A percentile compares a stretch with the other conserved stretches of the same genome.
Evolutionary conservation across 2,113 vertebrate species (phyloP).

Genomic region (Plecturocebus donacophilus): DNA sequence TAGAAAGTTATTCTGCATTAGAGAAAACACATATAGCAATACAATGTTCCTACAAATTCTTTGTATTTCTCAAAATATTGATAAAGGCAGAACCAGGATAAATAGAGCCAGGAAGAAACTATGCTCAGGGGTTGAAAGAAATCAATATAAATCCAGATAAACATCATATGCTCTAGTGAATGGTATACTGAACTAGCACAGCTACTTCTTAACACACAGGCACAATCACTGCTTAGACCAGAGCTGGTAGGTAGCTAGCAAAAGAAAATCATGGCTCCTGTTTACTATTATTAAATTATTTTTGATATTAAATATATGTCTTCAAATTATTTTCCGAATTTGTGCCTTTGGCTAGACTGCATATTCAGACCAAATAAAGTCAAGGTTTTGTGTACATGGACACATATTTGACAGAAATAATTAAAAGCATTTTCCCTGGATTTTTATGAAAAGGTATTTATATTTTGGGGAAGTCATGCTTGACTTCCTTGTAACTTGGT

Average conservation of each 20-base stretch:
- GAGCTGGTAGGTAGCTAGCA: not conserved
- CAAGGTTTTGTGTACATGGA: not conserved
- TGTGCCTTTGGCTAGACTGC: not conserved
- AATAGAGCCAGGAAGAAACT: not conserved
- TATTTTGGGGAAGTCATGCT: not conserved
- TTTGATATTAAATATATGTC: not conserved
- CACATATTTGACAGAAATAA: not conserved
- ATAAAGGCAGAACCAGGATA: constrained; percentile 1
- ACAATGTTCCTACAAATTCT: not conserved
- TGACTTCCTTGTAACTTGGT: not conserved
- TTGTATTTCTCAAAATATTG: constrained; percentile 44
- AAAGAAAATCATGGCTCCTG: not conserved
- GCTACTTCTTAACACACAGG: not conserved
- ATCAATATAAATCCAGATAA: constrained; percentile 10
- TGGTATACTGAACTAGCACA: not conserved
- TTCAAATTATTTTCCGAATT: not conserved
- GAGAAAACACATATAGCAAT: not conserved
- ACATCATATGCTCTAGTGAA: not conserved
- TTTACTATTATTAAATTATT: not conserved
- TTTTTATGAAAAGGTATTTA: not conserved
- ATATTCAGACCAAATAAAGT: not conserved
- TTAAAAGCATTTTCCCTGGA: not conserved
- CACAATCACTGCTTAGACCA: not conserved
- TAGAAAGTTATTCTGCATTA: not conserved
- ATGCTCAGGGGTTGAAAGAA: not conserved